phyloP scores from a whole-genome alignment of 2,888 invertebrate genomes.

The Herminia tarsipennalis region DNA sequence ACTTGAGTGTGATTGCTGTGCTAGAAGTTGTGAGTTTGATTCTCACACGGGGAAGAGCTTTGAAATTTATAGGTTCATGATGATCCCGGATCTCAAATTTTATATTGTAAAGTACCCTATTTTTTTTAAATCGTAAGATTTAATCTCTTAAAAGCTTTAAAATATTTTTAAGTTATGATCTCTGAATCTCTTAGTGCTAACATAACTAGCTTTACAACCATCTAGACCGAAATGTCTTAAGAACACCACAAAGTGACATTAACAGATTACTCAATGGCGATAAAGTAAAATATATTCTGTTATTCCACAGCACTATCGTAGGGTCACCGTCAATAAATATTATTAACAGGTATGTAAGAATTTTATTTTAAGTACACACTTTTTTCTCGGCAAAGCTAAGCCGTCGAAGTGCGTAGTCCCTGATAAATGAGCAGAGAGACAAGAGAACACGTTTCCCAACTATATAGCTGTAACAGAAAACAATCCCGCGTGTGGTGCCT shows the following conservation, averaged over 20 bases:
- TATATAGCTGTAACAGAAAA: conserved; percentile 74
- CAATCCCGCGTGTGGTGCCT: conserved; percentile 77
- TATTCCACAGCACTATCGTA: conserved; percentile 25
- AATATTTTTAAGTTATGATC: no score
- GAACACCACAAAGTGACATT: neutral
- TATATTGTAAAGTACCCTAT: no score
- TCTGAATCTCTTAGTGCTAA: no score
- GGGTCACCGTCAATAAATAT: conserved; percentile 43
- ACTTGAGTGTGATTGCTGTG: no score
- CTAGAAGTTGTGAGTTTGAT: no score
- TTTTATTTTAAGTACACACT: conserved; percentile 47
- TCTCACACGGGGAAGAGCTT: no score
- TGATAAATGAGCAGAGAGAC: conserved; percentile 72
- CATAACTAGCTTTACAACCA: no score
- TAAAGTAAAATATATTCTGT: conserved; percentile 29
- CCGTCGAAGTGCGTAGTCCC: conserved; percentile 46
- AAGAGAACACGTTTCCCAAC: conserved; percentile 77
- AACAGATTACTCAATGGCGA: conserved; percentile 9
- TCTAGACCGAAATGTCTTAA: neutral
- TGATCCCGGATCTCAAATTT: no score
- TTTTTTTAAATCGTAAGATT: no score
- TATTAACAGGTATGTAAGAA: conserved; percentile 46
- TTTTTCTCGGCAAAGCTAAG: conserved; percentile 51
- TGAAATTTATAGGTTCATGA: no score
- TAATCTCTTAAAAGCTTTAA: no score